These are phyloP conservation scores for Psittacula derbiana DNA, from an alignment of 2,797 vertebrate species.

Conservation along the genomic window DNA sequence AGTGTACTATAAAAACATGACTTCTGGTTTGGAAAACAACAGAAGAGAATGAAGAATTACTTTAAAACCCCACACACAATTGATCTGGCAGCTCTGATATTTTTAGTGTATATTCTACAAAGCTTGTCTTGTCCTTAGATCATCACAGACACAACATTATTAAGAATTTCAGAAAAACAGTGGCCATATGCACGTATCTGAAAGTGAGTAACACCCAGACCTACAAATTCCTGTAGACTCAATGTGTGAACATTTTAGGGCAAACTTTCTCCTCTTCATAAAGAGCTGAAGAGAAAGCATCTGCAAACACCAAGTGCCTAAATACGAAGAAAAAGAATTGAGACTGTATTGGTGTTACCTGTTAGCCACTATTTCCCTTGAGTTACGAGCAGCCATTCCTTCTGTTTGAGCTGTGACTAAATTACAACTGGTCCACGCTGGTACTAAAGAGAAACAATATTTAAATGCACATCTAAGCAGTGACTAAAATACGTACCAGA, in stretches of 20 bases:
- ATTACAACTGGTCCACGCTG: constrained; percentile 79
- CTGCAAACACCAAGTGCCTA: neutral
- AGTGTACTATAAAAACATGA: neutral
- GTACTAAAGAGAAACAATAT: constrained; percentile 77
- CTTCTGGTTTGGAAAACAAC: neutral
- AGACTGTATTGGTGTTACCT: constrained; percentile 75
- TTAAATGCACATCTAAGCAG: neutral
- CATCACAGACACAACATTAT: accelerated
- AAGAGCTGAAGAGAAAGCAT: neutral
- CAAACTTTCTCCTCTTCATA: neutral
- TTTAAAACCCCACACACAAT: neutral
- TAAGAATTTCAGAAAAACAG: neutral
- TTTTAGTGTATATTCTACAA: neutral
- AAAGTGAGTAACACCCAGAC: neutral
- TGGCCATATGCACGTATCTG: neutral
- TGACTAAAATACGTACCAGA: neutral
- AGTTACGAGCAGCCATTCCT: constrained; percentile 63
- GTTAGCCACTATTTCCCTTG: constrained; percentile 83
- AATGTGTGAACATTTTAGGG: neutral
- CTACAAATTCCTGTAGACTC: neutral
- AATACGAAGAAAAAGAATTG: neutral
- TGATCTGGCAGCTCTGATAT: neutral
- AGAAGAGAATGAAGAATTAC: neutral
- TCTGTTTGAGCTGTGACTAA: constrained; percentile 52
- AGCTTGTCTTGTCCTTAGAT: neutral